Evolutionary conservation across 2,888 invertebrate species (phyloP).

Genomic region (Drosophila incognita): DNA sequence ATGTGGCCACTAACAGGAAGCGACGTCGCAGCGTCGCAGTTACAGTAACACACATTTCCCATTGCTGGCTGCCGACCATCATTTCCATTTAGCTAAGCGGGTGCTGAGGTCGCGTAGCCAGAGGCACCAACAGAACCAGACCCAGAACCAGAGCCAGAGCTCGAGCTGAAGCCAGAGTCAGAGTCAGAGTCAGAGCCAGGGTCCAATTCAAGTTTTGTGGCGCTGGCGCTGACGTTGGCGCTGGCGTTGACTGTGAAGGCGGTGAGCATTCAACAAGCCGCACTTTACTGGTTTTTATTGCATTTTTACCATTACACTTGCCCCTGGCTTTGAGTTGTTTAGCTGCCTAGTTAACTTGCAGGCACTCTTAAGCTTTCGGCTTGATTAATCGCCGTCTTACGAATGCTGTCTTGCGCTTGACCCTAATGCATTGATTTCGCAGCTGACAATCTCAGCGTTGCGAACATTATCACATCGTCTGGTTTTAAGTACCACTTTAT

Average conservation of each 20-base stretch:
- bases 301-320: constrained; percentile 71
- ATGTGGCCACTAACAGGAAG: constrained; percentile 65
- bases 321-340: constrained; percentile 79
- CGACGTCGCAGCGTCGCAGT: constrained; percentile 52
- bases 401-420: constrained; percentile 64
- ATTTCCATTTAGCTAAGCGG: constrained; percentile 69
- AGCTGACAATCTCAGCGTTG: constrained; percentile 19
- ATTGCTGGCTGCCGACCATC: constrained; percentile 61
- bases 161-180: constrained; percentile 16
- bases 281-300: constrained; percentile 57
- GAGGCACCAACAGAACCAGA: constrained; percentile 22
- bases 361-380: constrained; percentile 39
- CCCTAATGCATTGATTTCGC: constrained; percentile 66
- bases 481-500: constrained; percentile 37
- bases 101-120: constrained; percentile 60
- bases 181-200: constrained; percentile 34
- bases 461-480: constrained; percentile 39
- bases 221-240: constrained; percentile 13
- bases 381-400: constrained; percentile 61
- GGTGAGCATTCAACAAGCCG: constrained; percentile 40
- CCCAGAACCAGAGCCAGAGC: constrained; percentile 15
- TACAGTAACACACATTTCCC: constrained; percentile 80
- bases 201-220: constrained; percentile 72
- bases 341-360: constrained; percentile 51
- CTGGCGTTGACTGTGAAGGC: constrained; percentile 43